A percentile compares a stretch with the other conserved stretches of the same genome.
Evolutionary conservation across 2,888 invertebrate species (phyloP).

Genomic region (Papilio gigon): DNA sequence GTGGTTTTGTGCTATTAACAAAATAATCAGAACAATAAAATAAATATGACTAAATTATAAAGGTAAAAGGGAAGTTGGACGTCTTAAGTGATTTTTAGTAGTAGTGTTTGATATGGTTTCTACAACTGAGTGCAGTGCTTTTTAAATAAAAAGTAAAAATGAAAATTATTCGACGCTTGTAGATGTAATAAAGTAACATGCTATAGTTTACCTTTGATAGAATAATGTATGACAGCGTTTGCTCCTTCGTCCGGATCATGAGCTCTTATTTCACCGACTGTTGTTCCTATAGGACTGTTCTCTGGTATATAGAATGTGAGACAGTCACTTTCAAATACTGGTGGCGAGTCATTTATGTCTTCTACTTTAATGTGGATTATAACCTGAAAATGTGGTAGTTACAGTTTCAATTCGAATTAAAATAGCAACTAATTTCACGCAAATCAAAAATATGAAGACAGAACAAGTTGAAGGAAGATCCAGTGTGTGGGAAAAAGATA

Average conservation of each 20-base stretch:
- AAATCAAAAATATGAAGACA: not conserved
- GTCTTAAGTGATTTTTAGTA: no score
- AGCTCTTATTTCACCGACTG: conserved; percentile 94
- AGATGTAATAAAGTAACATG: not conserved
- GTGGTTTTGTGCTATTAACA: conserved; percentile 41
- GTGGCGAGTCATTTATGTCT: conserved; percentile 95
- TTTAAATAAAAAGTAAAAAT: conserved; percentile 1
- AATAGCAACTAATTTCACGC: no score
- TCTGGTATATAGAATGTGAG: conserved; percentile 95
- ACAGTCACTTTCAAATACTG: conserved; percentile 93
- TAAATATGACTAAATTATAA: conserved; percentile 29
- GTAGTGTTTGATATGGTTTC: not conserved
- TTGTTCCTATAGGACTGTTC: conserved; percentile 97
- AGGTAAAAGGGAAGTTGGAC: not conserved
- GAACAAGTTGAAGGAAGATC: not conserved
- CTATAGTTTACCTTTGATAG: conserved; percentile 88
- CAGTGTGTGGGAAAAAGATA: not conserved
- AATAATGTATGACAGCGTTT: conserved; percentile 96
- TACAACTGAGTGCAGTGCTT: not conserved
- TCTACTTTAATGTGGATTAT: conserved; percentile 91
- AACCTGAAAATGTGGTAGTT: conserved; percentile 68
- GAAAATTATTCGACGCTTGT: not conserved
- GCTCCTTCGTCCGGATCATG: conserved; percentile 96
- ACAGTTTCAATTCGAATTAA: no score
- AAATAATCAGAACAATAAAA: conserved; percentile 31